Evolutionary conservation across 2,113 vertebrate species (phyloP).

Genomic region (Polyodon spathula): DNA sequence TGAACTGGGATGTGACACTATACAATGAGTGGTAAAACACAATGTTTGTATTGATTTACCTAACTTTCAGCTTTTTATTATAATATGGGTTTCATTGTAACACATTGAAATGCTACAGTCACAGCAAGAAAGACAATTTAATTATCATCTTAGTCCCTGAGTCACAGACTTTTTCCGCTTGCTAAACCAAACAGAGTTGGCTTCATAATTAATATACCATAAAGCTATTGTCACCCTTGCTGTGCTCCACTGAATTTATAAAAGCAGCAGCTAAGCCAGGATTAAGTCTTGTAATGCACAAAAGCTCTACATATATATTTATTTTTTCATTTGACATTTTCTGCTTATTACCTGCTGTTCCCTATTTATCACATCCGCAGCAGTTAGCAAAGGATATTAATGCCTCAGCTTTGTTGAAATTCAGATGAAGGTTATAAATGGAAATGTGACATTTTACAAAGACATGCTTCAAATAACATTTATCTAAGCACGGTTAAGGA

Average conservation of each 20-base stretch:
- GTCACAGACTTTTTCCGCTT: neutral
- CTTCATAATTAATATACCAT: conserved; percentile 3
- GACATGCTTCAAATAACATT: conserved; percentile 6
- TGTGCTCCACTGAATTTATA: neutral
- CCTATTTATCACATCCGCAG: neutral
- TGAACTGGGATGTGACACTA: too few relatives aligned
- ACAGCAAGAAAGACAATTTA: neutral
- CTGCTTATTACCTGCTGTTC: conserved; percentile 2
- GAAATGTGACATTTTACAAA: conserved; percentile 10
- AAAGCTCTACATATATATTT: conserved; percentile 1
- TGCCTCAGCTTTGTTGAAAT: neutral
- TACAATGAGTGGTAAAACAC: too few relatives aligned
- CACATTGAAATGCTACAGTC: neutral
- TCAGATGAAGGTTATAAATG: conserved; percentile 4
- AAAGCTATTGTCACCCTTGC: neutral
- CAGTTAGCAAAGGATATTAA: conserved; percentile 6
- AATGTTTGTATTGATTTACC: too few relatives aligned
- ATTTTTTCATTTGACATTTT: neutral
- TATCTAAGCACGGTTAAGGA: neutral
- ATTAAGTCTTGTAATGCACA: conserved; percentile 7
- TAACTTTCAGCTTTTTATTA: too few relatives aligned
- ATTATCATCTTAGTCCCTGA: neutral
- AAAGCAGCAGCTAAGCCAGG: neutral
- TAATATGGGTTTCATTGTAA: too few relatives aligned
- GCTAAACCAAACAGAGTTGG: neutral